phyloP scores from a whole-genome alignment of 2,888 invertebrate species.

The Galerucella pusilla region DNA sequence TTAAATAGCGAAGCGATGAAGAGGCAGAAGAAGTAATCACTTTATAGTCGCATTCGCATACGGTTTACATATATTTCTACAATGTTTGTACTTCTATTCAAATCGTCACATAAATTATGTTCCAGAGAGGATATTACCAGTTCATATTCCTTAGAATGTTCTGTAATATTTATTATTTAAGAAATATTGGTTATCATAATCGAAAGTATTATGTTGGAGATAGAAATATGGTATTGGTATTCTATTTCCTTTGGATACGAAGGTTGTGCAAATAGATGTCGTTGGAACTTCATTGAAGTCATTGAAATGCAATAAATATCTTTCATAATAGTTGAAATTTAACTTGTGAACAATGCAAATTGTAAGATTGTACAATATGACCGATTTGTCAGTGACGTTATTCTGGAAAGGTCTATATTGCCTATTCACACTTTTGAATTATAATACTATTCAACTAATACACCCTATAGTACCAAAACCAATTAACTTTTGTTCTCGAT shows the following conservation, averaged over 20 bases:
- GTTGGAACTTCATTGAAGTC: neutral
- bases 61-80: constrained; percentile 45
- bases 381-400: no score
- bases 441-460: no score
- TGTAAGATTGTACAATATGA: no score
- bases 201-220: constrained; percentile 12
- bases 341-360: neutral
- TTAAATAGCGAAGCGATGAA: constrained; percentile 42
- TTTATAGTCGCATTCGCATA: constrained; percentile 47
- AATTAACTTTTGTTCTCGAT: no score
- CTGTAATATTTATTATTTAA: constrained; percentile 30
- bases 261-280: neutral
- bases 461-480: no score
- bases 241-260: constrained; percentile 19
- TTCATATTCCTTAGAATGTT: constrained; percentile 24
- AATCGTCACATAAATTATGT: constrained; percentile 33
- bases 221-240: constrained; percentile 18
- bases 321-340: neutral
- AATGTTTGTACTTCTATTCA: constrained; percentile 35
- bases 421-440: no score
- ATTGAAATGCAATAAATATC: no score
- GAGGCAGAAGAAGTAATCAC: constrained; percentile 42
- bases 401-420: no score
- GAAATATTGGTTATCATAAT: constrained; percentile 32
- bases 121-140: constrained; percentile 26